phyloP scores from a whole-genome alignment of 2,888 invertebrate genomes.

The Malthinus seriepunctatus region DNA sequence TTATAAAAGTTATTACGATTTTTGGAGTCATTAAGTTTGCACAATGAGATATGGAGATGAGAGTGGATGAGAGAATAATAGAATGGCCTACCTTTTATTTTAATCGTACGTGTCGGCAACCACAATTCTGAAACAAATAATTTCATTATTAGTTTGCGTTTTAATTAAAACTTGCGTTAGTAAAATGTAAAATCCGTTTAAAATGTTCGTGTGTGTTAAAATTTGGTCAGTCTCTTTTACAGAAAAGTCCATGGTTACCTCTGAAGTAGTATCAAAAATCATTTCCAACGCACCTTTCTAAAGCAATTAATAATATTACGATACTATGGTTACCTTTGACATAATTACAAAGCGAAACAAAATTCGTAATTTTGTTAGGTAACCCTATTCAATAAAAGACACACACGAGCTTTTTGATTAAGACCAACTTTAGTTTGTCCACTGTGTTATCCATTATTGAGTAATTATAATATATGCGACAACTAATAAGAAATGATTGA shows the following conservation, averaged over 20 bases:
- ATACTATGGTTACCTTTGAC: constrained; percentile 7
- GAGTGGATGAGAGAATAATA: neutral
- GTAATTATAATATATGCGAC: no score
- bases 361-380: neutral
- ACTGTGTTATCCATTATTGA: no score
- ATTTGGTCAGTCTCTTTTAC: neutral
- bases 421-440: no score
- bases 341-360: constrained; percentile 1
- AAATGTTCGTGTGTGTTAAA: neutral
- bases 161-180: constrained; percentile 1
- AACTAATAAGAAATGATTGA: no score
- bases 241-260: constrained; percentile 22
- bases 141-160: neutral
- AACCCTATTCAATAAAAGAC: neutral
- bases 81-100: neutral
- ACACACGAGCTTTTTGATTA: no score
- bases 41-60: neutral
- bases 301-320: constrained; percentile 6
- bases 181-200: neutral
- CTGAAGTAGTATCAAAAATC: constrained; percentile 32
- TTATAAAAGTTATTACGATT: neutral
- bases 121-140: constrained; percentile 1
- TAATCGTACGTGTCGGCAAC: neutral
- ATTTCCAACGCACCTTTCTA: neutral
- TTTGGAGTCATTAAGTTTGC: no score